Evolutionary conservation across 2,113 vertebrate genomes (phyloP).

Genomic region (Eulemur rufifrons): DNA sequence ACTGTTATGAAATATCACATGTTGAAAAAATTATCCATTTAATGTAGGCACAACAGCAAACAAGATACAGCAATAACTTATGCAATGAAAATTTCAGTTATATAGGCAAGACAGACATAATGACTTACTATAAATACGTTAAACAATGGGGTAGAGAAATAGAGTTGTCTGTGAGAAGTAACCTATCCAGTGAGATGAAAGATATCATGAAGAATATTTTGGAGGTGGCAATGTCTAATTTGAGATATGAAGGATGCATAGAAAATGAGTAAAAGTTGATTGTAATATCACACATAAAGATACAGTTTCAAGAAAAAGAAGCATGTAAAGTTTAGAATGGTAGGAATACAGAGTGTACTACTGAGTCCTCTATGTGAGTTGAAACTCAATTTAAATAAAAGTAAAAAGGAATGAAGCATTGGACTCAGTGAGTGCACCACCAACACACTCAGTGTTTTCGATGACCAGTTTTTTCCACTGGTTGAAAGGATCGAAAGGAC

Average conservation of each 20-base stretch:
- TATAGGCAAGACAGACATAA: background rate
- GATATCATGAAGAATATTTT: background rate
- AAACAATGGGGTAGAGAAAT: background rate
- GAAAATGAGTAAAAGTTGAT: background rate
- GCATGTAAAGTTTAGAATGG: background rate
- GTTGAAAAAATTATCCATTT: background rate
- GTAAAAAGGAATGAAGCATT: slow-evolving; percentile 72
- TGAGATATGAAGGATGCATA: background rate
- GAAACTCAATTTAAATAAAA: slow-evolving; percentile 75
- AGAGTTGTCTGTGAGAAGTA: background rate
- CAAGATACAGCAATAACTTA: background rate
- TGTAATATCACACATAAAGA: background rate
- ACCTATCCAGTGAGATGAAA: background rate
- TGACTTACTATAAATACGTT: background rate
- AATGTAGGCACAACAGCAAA: background rate
- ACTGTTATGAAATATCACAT: background rate
- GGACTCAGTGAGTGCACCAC: slow-evolving; percentile 54
- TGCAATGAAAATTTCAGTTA: background rate
- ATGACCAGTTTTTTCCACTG: slow-evolving; percentile 73
- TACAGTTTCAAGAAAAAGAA: slow-evolving; percentile 5
- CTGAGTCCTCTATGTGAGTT: slow-evolving; percentile 43
- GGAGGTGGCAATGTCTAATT: background rate
- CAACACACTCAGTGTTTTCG: slow-evolving; percentile 77
- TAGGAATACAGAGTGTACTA: background rate
- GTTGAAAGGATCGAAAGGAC: slow-evolving; percentile 69